These are phyloP conservation scores for Columbina picui DNA, from an alignment of 2,113 vertebrate species.

Conservation along the genomic window DNA sequence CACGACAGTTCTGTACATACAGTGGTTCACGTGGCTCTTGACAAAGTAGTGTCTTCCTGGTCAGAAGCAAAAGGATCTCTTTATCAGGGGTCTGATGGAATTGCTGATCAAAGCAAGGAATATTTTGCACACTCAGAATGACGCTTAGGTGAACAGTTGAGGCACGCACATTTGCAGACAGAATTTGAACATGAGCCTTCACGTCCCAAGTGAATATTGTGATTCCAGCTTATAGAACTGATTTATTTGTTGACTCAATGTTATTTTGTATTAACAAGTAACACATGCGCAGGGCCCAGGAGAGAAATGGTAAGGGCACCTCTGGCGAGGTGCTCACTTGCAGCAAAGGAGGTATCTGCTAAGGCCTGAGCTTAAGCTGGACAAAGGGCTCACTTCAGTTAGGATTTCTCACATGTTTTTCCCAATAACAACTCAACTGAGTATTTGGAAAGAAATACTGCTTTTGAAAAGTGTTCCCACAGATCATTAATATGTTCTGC, in stretches of 20 bases:
- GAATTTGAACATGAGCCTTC: background rate
- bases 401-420: background rate
- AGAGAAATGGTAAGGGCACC: background rate
- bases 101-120: background rate
- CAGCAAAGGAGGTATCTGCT: background rate
- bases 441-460: background rate
- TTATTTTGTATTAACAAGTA: background rate
- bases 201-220: background rate
- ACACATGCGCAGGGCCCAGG: rapidly evolving
- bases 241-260: background rate
- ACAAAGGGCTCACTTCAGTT: background rate
- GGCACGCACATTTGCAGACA: background rate
- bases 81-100: background rate
- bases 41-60: background rate
- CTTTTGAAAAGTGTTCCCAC: background rate
- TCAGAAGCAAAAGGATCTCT: background rate
- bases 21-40: background rate
- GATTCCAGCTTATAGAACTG: background rate
- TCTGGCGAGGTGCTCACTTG: background rate
- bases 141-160: background rate
- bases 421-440: background rate
- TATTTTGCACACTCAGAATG: background rate
- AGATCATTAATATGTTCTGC: background rate
- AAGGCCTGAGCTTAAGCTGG: background rate
- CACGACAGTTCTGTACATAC: background rate